Conservation (phyloP, 2,113 vertebrate genomes). For the Ursus arctos region DNA sequence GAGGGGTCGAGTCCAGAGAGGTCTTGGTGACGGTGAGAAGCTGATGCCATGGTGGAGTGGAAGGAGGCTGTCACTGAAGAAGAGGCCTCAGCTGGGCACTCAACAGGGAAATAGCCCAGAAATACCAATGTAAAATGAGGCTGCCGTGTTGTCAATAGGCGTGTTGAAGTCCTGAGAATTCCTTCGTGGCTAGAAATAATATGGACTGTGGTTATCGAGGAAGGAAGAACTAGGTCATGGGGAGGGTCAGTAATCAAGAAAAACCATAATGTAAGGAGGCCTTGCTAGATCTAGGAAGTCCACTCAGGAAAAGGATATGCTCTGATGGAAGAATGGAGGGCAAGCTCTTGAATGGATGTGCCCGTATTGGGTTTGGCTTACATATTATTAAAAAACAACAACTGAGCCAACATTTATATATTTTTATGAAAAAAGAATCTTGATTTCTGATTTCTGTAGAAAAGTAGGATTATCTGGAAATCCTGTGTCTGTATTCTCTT, state of each 20-base stretch:
- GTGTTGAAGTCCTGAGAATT: conserved; percentile 40
- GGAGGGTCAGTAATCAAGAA: not conserved
- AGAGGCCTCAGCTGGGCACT: not conserved
- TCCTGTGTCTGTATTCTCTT: not conserved
- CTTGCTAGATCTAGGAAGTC: not conserved
- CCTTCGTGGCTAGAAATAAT: not conserved
- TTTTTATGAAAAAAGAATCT: not conserved
- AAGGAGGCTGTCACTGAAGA: not conserved
- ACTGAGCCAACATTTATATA: not conserved
- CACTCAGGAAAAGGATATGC: not conserved
- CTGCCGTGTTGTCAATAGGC: not conserved
- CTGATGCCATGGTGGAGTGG: not conserved
- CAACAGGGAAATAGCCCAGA: not conserved
- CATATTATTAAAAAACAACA: not conserved
- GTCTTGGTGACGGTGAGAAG: not conserved
- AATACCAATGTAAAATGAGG: conserved; percentile 21
- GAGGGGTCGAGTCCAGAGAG: not conserved
- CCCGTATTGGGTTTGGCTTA: not conserved
- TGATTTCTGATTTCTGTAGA: not conserved
- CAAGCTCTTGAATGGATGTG: not conserved
- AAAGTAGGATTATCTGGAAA: conserved; percentile 5
- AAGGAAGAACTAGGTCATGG: not conserved
- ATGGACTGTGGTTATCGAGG: not conserved
- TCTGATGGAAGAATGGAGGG: not conserved
- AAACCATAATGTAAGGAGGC: not conserved